A percentile compares a stretch with the other conserved stretches of the same genome.
Evolutionary conservation across 2,888 invertebrate species (phyloP).

Genomic region (Polylopha cassiicola): DNA sequence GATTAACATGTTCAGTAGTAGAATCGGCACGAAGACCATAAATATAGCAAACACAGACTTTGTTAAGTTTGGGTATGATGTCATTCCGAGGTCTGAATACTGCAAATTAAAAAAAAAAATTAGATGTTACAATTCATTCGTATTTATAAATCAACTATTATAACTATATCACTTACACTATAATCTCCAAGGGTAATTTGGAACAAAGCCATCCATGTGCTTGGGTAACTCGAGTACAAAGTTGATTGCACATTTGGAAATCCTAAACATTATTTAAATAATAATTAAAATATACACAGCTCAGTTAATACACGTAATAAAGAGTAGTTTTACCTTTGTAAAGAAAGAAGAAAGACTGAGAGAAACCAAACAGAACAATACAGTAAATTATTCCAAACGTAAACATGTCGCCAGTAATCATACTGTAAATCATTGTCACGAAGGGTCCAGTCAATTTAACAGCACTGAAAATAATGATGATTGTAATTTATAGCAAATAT

Average conservation of each 20-base stretch:
- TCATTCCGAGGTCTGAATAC: constrained; percentile 94
- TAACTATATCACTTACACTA: constrained; percentile 82
- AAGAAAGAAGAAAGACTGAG: constrained; percentile 96
- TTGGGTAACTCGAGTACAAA: constrained; percentile 89
- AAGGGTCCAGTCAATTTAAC: constrained; percentile 97
- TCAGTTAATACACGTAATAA: too few relatives aligned
- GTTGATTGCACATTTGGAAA: constrained; percentile 89
- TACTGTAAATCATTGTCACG: constrained; percentile 99
- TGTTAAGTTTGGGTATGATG: constrained; percentile 93
- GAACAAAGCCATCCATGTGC: constrained; percentile 98
- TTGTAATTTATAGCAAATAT: too few relatives aligned
- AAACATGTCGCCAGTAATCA: constrained; percentile 99
- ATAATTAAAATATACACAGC: neutral
- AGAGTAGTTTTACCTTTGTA: constrained; percentile 82
- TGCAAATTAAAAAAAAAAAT: constrained; percentile 59
- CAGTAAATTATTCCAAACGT: constrained; percentile 98
- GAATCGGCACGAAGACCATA: constrained; percentile 98
- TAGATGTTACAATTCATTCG: constrained; percentile 6
- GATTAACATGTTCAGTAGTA: constrained; percentile 96
- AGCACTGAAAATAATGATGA: constrained; percentile 79
- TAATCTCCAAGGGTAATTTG: constrained; percentile 99
- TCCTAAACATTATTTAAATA: constrained; percentile 56
- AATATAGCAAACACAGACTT: constrained; percentile 98
- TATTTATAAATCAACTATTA: neutral
- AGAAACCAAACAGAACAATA: constrained; percentile 96